These are phyloP conservation scores for Styela plicata DNA, from an alignment of 23 tunicate genomes.

Conservation along the genomic window DNA sequence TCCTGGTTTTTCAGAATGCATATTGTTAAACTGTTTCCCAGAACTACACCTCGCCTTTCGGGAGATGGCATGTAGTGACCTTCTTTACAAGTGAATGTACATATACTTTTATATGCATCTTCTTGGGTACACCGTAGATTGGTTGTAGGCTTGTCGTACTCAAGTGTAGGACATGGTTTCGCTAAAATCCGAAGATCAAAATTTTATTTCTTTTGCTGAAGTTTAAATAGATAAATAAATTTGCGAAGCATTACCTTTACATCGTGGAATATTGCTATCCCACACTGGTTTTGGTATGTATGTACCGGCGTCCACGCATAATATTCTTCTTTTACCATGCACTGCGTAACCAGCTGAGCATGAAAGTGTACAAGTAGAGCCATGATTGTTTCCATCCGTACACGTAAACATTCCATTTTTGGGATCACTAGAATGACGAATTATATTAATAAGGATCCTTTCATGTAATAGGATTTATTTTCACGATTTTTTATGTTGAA, in stretches of 20 bases:
- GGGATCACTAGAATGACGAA: neutral
- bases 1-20: neutral
- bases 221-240: too few relatives aligned
- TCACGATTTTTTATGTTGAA: too few relatives aligned
- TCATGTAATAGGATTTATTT: too few relatives aligned
- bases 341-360: conserved; percentile 6
- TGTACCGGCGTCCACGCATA: neutral
- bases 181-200: neutral
- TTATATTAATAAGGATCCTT: too few relatives aligned
- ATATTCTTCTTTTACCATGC: neutral
- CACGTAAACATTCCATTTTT: conserved; percentile 8
- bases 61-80: conserved; percentile 17
- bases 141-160: conserved; percentile 12
- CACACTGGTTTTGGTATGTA: conserved; percentile 1
- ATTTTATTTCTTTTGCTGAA: neutral
- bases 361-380: neutral
- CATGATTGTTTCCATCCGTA: conserved; percentile 20
- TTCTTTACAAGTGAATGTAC: conserved; percentile 12
- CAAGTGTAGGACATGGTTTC: conserved; percentile 6
- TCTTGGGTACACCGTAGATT: neutral
- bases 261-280: neutral
- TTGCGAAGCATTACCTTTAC: conserved; percentile 16
- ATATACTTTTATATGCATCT: neutral
- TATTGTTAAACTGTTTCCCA: neutral
- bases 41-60: neutral